These are phyloP conservation scores for Colostygia pectinataria DNA, from an alignment of 2,888 invertebrate genomes.

Conservation along the genomic window DNA sequence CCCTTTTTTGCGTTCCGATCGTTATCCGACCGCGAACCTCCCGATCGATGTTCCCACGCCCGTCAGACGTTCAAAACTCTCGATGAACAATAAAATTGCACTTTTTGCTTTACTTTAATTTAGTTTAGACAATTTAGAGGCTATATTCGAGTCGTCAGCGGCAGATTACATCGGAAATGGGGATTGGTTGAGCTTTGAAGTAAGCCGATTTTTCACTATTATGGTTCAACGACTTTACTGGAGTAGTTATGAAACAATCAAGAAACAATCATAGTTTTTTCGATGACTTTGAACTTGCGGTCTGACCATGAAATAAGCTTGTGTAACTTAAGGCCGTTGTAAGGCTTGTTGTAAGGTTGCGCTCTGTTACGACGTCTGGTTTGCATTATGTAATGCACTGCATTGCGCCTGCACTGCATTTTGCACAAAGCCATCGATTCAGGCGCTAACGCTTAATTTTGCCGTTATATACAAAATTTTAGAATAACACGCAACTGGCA, in stretches of 20 bases:
- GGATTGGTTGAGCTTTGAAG: conserved; percentile 31
- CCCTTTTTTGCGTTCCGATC: conserved; percentile 79
- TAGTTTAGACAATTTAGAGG: conserved; percentile 48
- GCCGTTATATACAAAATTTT: conserved; percentile 48
- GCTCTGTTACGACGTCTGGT: conserved; percentile 59
- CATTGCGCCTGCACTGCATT: conserved; percentile 39
- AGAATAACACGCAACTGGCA: conserved; percentile 36
- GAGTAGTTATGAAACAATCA: conserved; percentile 26
- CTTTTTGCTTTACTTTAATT: conserved; percentile 65
- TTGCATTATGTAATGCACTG: conserved; percentile 65
- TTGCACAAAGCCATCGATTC: conserved; percentile 27
- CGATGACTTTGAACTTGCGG: conserved; percentile 48
- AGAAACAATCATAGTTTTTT: conserved; percentile 27
- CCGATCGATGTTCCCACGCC: conserved; percentile 73
- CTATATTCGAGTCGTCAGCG: conserved; percentile 28
- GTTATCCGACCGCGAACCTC: conserved; percentile 77
- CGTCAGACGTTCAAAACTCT: conserved; percentile 60
- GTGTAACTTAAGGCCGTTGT: conserved; percentile 41
- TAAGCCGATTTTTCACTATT: conserved; percentile 30
- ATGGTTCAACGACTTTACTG: conserved; percentile 30
- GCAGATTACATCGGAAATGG: conserved; percentile 28
- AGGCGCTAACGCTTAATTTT: conserved; percentile 50
- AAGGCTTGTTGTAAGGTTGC: conserved; percentile 36
- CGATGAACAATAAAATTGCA: conserved; percentile 66
- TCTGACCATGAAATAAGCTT: conserved; percentile 48